These are phyloP conservation scores for Crotalus adamanteus DNA, from an alignment of 2,797 vertebrate species.

Conservation along the genomic window DNA sequence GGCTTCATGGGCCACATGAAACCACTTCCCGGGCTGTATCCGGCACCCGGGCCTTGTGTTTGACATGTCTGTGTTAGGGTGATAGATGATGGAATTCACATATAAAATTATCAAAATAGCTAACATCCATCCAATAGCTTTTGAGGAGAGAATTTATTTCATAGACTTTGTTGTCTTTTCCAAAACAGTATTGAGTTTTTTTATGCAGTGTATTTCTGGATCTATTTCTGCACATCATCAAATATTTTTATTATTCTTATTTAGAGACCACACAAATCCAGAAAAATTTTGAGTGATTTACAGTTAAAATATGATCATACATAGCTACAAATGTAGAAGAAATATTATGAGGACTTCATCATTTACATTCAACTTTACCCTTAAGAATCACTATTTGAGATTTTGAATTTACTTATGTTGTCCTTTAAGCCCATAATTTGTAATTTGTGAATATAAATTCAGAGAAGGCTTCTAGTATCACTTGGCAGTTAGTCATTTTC, in stretches of 20 bases:
- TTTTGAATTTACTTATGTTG: slow-evolving; percentile 42
- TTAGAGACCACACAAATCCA: neutral
- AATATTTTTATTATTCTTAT: neutral
- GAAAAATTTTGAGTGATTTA: neutral
- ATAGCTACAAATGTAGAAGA: slow-evolving; percentile 31
- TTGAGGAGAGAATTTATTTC: neutral
- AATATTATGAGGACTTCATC: slow-evolving; percentile 5
- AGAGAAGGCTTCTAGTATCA: slow-evolving; percentile 26
- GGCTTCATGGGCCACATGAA: no score
- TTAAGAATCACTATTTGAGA: slow-evolving; percentile 33
- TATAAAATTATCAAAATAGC: neutral
- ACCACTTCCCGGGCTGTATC: no score
- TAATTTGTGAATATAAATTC: slow-evolving; percentile 49
- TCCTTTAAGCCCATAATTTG: slow-evolving; percentile 42
- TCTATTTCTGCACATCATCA: neutral
- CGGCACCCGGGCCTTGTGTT: no score
- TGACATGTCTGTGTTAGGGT: neutral
- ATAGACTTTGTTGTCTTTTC: neutral
- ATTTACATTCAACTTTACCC: neutral
- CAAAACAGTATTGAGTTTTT: neutral
- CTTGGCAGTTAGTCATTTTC: slow-evolving; percentile 18
- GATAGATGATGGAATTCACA: neutral
- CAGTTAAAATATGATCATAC: slow-evolving; percentile 18
- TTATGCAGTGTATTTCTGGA: neutral
- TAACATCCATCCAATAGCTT: neutral